Evolutionary conservation across 37 sponge, comb jelly and placozoan genomes (phyloP).

Genomic region (Bolinopsis microptera): DNA sequence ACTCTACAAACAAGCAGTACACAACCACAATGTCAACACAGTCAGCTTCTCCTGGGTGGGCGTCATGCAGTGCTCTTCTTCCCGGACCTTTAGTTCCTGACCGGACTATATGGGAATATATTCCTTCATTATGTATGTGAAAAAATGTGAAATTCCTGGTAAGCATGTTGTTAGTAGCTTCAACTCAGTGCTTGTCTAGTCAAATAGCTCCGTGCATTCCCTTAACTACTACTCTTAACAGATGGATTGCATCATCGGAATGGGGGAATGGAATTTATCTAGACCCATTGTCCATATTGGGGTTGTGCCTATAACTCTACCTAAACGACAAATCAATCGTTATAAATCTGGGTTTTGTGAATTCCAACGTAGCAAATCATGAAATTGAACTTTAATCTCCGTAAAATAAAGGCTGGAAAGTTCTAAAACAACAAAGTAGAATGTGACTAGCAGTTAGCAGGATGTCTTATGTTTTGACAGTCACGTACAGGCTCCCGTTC

Average conservation of each 20-base stretch:
- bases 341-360: background rate
- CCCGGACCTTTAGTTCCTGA: too few species aligned
- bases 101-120: background rate
- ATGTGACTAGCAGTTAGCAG: too few species aligned
- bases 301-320: background rate
- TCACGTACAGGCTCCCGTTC: too few species aligned
- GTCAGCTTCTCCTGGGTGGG: background rate
- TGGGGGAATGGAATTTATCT: background rate
- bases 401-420: too few species aligned
- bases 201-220: background rate
- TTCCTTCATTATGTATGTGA: background rate
- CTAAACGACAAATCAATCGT: background rate
- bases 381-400: too few species aligned
- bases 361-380: too few species aligned
- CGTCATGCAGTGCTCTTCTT: background rate
- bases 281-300: background rate
- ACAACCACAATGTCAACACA: background rate
- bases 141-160: background rate
- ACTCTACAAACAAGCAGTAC: background rate
- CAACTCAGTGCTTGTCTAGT: background rate
- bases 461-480: too few species aligned
- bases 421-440: too few species aligned
- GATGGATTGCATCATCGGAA: background rate
- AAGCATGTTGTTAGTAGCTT: too few species aligned
- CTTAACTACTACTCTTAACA: too few species aligned